Base-by-base conservation (phyloP, 2,797 vertebrate genomes). In the Rhinichthys osculus region DNA sequence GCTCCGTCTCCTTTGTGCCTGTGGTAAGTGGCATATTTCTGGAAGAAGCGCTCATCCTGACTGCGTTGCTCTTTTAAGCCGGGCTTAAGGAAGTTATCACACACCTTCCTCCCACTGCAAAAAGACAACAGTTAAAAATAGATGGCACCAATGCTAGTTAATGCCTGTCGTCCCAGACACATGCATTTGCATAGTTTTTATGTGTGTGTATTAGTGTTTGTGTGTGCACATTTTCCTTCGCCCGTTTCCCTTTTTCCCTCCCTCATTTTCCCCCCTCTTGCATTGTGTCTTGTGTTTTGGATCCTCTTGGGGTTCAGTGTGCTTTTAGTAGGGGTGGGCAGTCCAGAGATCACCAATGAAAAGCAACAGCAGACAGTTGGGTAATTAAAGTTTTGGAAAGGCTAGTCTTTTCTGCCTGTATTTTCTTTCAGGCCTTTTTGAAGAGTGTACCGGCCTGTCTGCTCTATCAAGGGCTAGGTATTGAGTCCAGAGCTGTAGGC, bases 1-100 rank as follows among this genome's bases (percentile, higher is more conserved):
- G 92, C 91, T 93, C 92, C 90, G 91, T 94, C 93, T 94, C 91
- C 93, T 94, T 94, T 93, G 93, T 91, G 89, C 93, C 93, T 94
- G 92, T 93, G 94, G 94, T 94, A 95, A 90, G 90, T 85, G 59
- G 92, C 92, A 94, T 92, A 93, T 95, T 95, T 94, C 90, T 92
- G 93, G 91, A 88, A 90, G 93, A 92, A 91, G 92, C 92, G 92
- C 93, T 93, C 84, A 33, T 86, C 90, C 94, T 92, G 92, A 91
- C 92, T 94, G 92, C 87, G 85, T 84, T 84, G 90, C 92, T 93
- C 94, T 94, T 95, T 92, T 94, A 95, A 95, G 93, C 91, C 90
- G 13, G 92, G 92, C 92, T 95, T 95, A 95, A 95, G 90, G 90
- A 95, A 95, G 95, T 92, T 93, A 95, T 94, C 94, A 94, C 93